These are phyloP conservation scores for Emmelina monodactyla DNA, from an alignment of 2,888 invertebrate genomes.

Conservation along the genomic window DNA sequence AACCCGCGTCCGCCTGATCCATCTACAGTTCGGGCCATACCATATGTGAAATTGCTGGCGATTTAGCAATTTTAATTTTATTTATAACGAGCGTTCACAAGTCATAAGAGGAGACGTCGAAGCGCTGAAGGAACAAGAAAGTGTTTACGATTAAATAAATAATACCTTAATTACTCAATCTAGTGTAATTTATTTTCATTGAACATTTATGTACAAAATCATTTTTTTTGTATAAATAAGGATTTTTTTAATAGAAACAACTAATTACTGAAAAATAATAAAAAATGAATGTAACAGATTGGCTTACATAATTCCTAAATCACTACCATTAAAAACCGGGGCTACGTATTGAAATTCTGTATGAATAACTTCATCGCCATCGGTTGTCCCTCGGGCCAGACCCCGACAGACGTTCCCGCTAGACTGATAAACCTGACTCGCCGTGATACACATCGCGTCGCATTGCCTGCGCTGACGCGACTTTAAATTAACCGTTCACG, in stretches of 20 bases:
- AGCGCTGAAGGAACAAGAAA: too few relatives aligned
- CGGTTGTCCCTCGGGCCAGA: background rate
- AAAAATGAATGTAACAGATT: too few relatives aligned
- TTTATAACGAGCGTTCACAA: conserved; percentile 43
- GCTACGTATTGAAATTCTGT: too few relatives aligned
- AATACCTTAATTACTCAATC: too few relatives aligned
- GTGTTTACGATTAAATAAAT: too few relatives aligned
- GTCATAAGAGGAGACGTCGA: conserved; percentile 19
- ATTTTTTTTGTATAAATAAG: too few relatives aligned
- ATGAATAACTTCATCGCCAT: background rate
- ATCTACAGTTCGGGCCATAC: conserved; percentile 53
- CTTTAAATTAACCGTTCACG: conserved; percentile 62
- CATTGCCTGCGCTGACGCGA: conserved; percentile 42
- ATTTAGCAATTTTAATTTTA: conserved; percentile 66
- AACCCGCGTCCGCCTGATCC: conserved; percentile 31
- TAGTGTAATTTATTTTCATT: too few relatives aligned
- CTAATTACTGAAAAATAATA: too few relatives aligned
- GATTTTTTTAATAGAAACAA: too few relatives aligned
- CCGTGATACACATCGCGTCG: conserved; percentile 52
- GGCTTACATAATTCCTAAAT: too few relatives aligned
- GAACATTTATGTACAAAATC: too few relatives aligned
- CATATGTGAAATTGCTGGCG: conserved; percentile 63
- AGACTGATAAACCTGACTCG: conserved; percentile 62
- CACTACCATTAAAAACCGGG: too few relatives aligned
- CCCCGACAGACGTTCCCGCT: conserved; percentile 51